Evolutionary conservation across 2,888 invertebrate species (phyloP).

Genomic region (Leptopilina syphax): DNA sequence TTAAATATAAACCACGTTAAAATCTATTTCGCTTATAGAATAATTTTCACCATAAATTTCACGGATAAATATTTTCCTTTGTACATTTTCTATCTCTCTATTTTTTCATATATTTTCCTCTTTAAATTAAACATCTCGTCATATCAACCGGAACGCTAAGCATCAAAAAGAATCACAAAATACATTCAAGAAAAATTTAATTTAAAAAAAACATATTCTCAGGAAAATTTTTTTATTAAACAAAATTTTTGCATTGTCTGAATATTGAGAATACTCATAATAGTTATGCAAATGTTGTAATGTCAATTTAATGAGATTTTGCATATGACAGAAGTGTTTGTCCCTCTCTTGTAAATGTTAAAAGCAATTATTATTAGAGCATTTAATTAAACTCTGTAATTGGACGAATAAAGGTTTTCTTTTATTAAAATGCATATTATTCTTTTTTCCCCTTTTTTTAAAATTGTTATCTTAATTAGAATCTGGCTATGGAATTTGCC

Average conservation of each 20-base stretch:
- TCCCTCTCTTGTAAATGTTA: background rate
- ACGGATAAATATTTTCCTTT: too few species aligned
- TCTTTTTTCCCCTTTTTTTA: background rate
- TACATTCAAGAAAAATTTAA: too few species aligned
- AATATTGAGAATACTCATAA: background rate
- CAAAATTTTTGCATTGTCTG: background rate
- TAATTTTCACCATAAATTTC: too few species aligned
- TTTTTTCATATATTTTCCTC: too few species aligned
- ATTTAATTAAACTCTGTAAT: constrained; percentile 30
- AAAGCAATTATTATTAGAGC: constrained; percentile 20
- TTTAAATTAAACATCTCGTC: too few species aligned
- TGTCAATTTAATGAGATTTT: constrained; percentile 22
- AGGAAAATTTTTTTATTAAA: too few species aligned
- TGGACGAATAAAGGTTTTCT: background rate
- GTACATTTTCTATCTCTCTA: too few species aligned
- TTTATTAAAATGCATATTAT: constrained; percentile 16
- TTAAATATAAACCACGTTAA: too few species aligned
- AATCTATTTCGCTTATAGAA: too few species aligned
- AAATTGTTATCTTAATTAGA: constrained; percentile 5
- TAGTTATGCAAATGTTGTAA: constrained; percentile 17
- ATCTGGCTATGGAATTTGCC: background rate
- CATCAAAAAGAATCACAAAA: too few species aligned
- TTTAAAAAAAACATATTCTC: too few species aligned
- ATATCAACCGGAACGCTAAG: too few species aligned
- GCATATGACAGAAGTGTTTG: background rate